Evolutionary conservation across 2,113 vertebrate species (phyloP), one percentile per base, ranked within the genome.

Genomic region (Chlorodrepanis virens): DNA sequence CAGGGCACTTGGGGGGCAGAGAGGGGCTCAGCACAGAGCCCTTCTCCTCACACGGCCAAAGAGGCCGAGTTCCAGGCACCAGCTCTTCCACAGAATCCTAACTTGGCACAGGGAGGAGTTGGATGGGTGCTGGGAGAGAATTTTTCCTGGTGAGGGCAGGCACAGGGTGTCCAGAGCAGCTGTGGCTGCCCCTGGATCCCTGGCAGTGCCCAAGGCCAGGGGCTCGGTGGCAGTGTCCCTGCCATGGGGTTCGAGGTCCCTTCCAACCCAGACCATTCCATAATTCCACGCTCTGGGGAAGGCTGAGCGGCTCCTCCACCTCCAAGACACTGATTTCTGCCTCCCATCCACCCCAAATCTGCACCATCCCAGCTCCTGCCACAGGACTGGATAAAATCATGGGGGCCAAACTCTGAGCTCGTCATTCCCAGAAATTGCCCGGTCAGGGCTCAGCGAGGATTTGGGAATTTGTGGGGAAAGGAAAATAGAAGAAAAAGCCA

Each of bases 401-500:
- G 0, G 3, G 53, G 54, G 56, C 19, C 0, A 0, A 67, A 61
- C 44, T 67, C 56, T 60, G 59, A 77, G 93, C 47, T 80, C 80
- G 28, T 42, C 70, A 44, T 37, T 27, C 37, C 84, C 68, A 68
- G 77, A 16, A 87, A 56, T 2, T 2, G 4, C 57, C 82, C 8
- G 14, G 87, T 61, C 89, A 25, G 4, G 12, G 75, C 71, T 86
- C 80, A 54, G 83, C 1, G 0, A 75, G 83, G 49, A 8, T 23
- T 33, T 11, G 59, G 76, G 57, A 12, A 33, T 44, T 3, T 9
- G 2, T 5, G 61, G 29, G 40, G 39, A 13, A 14, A 45, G 19
- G 23, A 10, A 39, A 37, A 9, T 0, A 39, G 14, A 29, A 71
- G 70, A 1, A 87, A 39, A 2, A 63, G 14, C 8, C 7, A 19